Evolutionary conservation across 2,888 invertebrate genomes (phyloP).

Genomic region (Drosophila limbata): DNA sequence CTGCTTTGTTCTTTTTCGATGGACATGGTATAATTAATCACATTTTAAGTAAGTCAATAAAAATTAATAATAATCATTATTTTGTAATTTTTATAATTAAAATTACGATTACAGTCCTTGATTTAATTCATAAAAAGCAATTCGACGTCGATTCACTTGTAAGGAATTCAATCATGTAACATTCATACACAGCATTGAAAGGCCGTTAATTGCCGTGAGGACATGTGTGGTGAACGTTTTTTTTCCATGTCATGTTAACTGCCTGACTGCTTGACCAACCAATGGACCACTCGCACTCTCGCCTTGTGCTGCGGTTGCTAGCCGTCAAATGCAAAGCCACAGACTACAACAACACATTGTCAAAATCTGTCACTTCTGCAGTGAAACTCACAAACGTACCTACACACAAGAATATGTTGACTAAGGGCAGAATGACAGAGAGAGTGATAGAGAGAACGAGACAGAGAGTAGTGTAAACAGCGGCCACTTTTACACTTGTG

Average conservation of each 20-base stretch:
- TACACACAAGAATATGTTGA: constrained; percentile 17
- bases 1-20: too few relatives aligned
- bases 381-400: background rate
- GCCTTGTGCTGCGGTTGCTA: constrained; percentile 31
- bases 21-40: too few relatives aligned
- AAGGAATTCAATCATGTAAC: background rate
- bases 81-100: too few relatives aligned
- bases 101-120: too few relatives aligned
- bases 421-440: background rate
- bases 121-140: background rate
- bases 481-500: constrained; percentile 30
- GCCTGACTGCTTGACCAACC: constrained; percentile 30
- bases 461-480: constrained; percentile 9
- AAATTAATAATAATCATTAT: too few relatives aligned
- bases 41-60: too few relatives aligned
- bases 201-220: constrained; percentile 46
- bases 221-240: constrained; percentile 64
- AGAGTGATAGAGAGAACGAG: background rate
- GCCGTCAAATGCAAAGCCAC: constrained; percentile 57
- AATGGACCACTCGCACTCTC: constrained; percentile 45
- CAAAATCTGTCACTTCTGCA: constrained; percentile 66
- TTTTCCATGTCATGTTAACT: constrained; percentile 60
- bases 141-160: background rate
- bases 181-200: background rate
- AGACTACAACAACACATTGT: constrained; percentile 46